phyloP scores from a whole-genome alignment of 2,113 vertebrate species.

The Chiloscyllium plagiosum region DNA sequence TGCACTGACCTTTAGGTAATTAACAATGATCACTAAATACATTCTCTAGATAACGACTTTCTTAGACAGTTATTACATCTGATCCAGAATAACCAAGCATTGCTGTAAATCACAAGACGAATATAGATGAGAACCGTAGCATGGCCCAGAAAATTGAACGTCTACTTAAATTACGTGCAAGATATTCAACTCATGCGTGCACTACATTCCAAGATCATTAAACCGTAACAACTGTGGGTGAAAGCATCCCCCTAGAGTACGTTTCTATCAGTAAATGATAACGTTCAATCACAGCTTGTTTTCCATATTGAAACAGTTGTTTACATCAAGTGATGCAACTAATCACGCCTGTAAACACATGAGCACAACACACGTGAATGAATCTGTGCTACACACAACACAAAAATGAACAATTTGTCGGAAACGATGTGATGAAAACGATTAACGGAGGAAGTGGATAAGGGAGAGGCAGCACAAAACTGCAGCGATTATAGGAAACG shows the following conservation, averaged over 20 bases:
- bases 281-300: background rate
- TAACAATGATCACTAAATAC: background rate
- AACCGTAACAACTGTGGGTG: background rate
- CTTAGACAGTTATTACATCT: background rate
- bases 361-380: background rate
- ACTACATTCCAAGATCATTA: background rate
- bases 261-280: background rate
- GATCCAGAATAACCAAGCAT: background rate
- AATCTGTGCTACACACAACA: background rate
- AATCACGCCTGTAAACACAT: too few species aligned
- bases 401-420: background rate
- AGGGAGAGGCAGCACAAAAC: background rate
- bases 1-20: too few species aligned
- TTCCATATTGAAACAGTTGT: background rate
- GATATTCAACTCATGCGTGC: background rate
- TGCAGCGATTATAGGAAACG: background rate
- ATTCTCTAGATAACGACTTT: background rate
- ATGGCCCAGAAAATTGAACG: background rate
- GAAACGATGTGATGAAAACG: background rate
- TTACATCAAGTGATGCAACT: too few species aligned
- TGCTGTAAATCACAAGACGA: background rate
- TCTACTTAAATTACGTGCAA: background rate
- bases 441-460: background rate
- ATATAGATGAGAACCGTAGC: background rate
- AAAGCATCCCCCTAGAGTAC: background rate